Evolutionary conservation across 2,113 vertebrate species (phyloP), one percentile per base, ranked within the genome.

Genomic region (Numida meleagris): DNA sequence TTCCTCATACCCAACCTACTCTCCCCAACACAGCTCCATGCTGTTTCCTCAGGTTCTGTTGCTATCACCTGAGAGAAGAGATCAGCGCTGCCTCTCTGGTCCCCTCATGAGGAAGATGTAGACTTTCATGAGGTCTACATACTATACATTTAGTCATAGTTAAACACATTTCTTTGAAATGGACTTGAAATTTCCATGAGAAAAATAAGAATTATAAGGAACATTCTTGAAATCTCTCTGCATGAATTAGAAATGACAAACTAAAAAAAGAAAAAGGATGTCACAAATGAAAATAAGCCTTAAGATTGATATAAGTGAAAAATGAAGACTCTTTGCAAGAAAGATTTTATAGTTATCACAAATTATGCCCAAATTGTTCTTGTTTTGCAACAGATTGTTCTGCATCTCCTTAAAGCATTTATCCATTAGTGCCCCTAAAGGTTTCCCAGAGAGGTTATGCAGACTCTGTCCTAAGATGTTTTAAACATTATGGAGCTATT

Each of bases 281-380:
- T 59, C n/a, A 59, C 21, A 9, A 61, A 61, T 24, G n/a, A 36
- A 61, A 59, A 59, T 2, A 48, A 18, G 3, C 6, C 17, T 74
- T 58, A 66, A 36, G 2, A 55, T 8, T 48, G 4, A 63, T 82
- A 67, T 77, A 70, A 88, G 74, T 45, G 3, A 86, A 86, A 95
- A 46, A 2, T 2, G 15, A 61, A 46, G 12, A 62, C 15, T 8
- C 2, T 66, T 70, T 82, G 14, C 10, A n/a, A 89, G 50, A 42
- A 89, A 66, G 9, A 36, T 11, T 31, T 74, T 63, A 76, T 76
- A 65, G 51, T 82, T 27, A 33, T 50, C 20, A 38, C 2, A 53
- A 19, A 38, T 66, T 40, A 67, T 1, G 0, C 0, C 2, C 12
- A 85, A 67, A 68, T 15, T 1, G 55, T 45, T 62, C 9, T 36